These are phyloP conservation scores for Actinostola sp. DNA, from an alignment of 92 coral and sea anemone genomes.

Conservation along the genomic window DNA sequence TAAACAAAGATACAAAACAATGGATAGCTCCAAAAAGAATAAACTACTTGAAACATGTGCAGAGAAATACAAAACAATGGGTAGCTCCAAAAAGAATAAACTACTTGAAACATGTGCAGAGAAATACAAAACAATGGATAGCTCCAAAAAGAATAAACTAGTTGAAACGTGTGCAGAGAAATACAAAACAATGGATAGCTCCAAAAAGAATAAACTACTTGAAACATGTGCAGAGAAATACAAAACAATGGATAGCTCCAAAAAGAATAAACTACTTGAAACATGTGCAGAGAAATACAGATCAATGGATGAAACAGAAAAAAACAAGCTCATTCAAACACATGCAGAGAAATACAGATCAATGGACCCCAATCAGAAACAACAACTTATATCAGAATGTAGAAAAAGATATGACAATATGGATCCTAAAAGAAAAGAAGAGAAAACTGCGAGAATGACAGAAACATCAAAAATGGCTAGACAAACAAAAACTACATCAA, in stretches of 20 bases:
- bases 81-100: no score
- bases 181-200: slow-evolving; percentile 24
- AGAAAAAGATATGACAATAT: slow-evolving; percentile 31
- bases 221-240: slow-evolving; percentile 46
- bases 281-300: slow-evolving; percentile 18
- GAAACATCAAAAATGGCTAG: slow-evolving; percentile 40
- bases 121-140: no score
- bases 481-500: slow-evolving; percentile 20
- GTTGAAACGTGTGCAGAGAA: no score
- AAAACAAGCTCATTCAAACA: slow-evolving; percentile 16
- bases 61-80: no score
- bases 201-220: no score
- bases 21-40: no score
- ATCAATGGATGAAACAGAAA: not conserved
- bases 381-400: slow-evolving; percentile 21
- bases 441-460: no score
- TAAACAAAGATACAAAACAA: slow-evolving; percentile 38
- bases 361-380: no score
- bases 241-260: slow-evolving; percentile 42
- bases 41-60: no score
- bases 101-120: no score
- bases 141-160: no score
- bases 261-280: slow-evolving; percentile 45
- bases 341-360: not conserved
- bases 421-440: slow-evolving; percentile 36